Base-by-base conservation (phyloP, 2,113 vertebrate species). In the Cisticola juncidis region DNA sequence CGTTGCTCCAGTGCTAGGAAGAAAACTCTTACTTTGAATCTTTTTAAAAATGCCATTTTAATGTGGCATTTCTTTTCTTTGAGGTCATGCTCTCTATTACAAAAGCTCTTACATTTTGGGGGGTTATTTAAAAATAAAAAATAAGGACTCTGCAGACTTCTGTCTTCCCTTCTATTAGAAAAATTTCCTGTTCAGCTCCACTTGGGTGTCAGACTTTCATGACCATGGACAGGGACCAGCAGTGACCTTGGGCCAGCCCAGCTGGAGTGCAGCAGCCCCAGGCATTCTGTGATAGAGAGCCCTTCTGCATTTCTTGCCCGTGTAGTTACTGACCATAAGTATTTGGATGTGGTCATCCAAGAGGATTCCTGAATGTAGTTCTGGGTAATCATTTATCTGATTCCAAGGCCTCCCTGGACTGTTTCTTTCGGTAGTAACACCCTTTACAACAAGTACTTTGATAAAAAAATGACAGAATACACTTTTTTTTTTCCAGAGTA, bases 151-250 rank as follows among this genome's bases (percentile, higher is more conserved):
- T 23, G 4, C 51, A 42, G 29, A 19, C 6, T 40, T 68, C 8
- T 35, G 0, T 26, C 54, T 65, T 73, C 6, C 4, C 3, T 53
- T 50, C 22, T 80, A 0, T 44, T 40, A 28, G 11, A 23, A 58
- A 13, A 56, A 40, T 26, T 28, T 79, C 12, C 16, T 51, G 8
- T n/a, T 93, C 25, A 10, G 16, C 9, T 70, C 31, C 3, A 1
- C 48, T 60, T 45, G 16, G 21, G 11, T 2, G 3, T 33, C 21
- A 38, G 40, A 10, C 8, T 74, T 84, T 11, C 9, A 35, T 88
- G 74, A 60, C 56, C 2, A 2, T 54, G 74, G 85, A 29, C 57
- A 79, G 82, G 48, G 79, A 44, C 36, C 9, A 3, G 25, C 22
- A 25, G 13, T 68, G 20, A 9, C 44, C 35, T 40, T 8, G 53